These are phyloP conservation scores for Mesoclemmys tuberculata DNA, from an alignment of 2,113 vertebrate species.

Conservation along the genomic window DNA sequence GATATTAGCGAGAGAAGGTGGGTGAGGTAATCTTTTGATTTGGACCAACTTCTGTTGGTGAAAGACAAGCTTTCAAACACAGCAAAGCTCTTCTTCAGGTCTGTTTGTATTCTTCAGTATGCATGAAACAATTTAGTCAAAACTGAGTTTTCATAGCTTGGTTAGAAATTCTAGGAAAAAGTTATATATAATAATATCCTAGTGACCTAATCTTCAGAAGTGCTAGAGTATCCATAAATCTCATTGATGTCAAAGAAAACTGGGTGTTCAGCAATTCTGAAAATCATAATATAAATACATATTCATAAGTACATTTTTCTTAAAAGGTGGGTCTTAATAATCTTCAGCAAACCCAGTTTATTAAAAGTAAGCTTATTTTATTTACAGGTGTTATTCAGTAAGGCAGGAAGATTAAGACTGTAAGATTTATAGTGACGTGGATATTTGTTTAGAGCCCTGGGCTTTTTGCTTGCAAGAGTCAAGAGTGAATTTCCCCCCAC, in stretches of 20 bases:
- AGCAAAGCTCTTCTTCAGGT: too few relatives aligned
- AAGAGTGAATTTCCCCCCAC: not conserved
- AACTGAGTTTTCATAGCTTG: not conserved
- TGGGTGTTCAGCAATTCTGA: not conserved
- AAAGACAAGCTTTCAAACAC: too few relatives aligned
- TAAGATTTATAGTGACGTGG: not conserved
- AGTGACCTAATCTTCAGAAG: not conserved
- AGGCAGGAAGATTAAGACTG: not conserved
- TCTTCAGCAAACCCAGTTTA: not conserved
- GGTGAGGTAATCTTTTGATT: too few relatives aligned
- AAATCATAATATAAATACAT: not conserved
- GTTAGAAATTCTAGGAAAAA: not conserved
- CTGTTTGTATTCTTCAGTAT: too few relatives aligned
- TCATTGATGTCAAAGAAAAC: not conserved
- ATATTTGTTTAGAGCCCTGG: not conserved
- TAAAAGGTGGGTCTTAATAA: not conserved
- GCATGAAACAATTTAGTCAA: not conserved
- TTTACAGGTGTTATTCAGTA: not conserved
- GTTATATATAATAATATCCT: not conserved
- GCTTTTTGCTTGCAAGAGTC: not conserved
- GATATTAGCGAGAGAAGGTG: too few relatives aligned
- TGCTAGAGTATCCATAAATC: not conserved
- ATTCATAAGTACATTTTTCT: not conserved
- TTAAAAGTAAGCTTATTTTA: not conserved
- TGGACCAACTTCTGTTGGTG: too few relatives aligned